A percentile compares a stretch with the other conserved stretches of the same genome.
These are phyloP conservation scores for Sepioteuthis lessoniana DNA, from an alignment of 2,888 invertebrate genomes.

Conservation along the genomic window DNA sequence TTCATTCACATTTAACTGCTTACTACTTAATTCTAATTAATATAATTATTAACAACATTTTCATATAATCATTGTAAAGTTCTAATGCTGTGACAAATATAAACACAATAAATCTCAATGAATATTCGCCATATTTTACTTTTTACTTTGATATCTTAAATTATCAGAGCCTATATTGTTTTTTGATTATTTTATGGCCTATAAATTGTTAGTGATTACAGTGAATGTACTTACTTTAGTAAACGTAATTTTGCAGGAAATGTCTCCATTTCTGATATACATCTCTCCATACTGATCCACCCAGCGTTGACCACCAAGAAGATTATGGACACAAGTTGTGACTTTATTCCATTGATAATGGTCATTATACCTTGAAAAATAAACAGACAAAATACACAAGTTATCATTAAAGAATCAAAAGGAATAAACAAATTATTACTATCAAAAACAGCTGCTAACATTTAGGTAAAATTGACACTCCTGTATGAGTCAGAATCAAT, in stretches of 20 bases:
- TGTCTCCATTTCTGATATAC: constrained; percentile 79
- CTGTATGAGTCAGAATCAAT: neutral
- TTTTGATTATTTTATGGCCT: neutral
- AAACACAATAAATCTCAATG: neutral
- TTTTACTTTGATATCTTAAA: neutral
- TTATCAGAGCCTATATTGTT: neutral
- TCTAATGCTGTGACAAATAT: neutral
- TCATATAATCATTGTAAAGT: neutral
- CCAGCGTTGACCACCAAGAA: constrained; percentile 88
- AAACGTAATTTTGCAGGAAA: constrained; percentile 86
- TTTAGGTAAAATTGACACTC: neutral
- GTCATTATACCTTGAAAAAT: constrained; percentile 81
- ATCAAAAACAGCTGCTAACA: neutral
- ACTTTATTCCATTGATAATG: constrained; percentile 87
- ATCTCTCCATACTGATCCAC: constrained; percentile 91
- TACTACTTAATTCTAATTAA: neutral
- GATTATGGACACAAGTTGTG: constrained; percentile 89
- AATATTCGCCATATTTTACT: neutral
- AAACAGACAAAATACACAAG: neutral
- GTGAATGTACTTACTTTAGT: constrained; percentile 80
- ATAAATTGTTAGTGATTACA: constrained; percentile 44
- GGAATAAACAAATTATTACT: neutral
- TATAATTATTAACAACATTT: neutral
- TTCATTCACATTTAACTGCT: neutral
- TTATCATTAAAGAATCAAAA: neutral